Base-by-base conservation (phyloP, 2,888 invertebrate species). In the Agriopis aurantiaria region DNA sequence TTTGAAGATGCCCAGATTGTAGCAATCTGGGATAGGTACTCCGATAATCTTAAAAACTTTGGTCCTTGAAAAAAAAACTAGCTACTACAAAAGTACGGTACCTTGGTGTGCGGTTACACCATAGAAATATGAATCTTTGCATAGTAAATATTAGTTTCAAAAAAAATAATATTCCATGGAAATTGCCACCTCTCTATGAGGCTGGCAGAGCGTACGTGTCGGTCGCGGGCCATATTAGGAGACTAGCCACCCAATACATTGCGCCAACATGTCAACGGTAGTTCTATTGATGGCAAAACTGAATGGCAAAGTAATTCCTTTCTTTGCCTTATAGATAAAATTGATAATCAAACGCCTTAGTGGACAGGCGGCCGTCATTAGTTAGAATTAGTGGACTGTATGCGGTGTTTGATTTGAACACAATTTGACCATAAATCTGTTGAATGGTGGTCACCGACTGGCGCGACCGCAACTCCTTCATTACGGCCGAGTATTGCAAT, bases 401-500 rank as follows among this genome's bases (percentile, higher is more conserved):
- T 67, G 78, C 64, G 59, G 59, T 61, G 71, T 75, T 71, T 60
- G 64, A 71, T 70, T 77, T 75, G 71, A 80, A 80, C 78, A 73
- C 70, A 74, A 80, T 82, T 80, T 69, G 77, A 67, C 65, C 78
- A 84, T 89, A 88, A 88, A 88, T 86, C 80, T 79, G 72, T 73
- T 78, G 78, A 86, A 81, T 82, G 78, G 79, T 82, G 76, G 78
- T 81, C 80, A 85, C 81, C 76, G 68, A 73, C 70, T 70, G 72
- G 67, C 72, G 62, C 62, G 72, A 79, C 78, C 73, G 79, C 82
- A 80, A 81, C 77, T 78, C 75, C 80, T 80, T 69, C 79, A 87
- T 87, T 86, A 85, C 81, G 63, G 48, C 53, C 58, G 58, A 73
- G 71, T 46, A 78, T 75, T 69, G 73, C 79, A 85, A 83, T 85